These are phyloP conservation scores for Dascyllus trimaculatus DNA, from an alignment of 2,113 vertebrate species.

Conservation along the genomic window DNA sequence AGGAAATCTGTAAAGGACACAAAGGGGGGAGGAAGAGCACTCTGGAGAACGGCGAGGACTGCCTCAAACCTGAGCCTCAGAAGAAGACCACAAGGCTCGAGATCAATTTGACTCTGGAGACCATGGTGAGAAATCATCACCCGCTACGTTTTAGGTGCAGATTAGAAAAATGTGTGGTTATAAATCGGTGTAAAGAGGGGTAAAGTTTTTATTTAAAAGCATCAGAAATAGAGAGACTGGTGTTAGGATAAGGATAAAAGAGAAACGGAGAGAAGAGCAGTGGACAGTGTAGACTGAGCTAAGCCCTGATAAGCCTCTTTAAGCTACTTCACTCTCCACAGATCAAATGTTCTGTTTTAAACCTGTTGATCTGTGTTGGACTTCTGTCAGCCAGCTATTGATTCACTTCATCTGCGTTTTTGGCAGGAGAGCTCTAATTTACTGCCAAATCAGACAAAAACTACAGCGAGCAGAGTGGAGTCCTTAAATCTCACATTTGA, in stretches of 20 bases:
- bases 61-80: slow-evolving; percentile 20
- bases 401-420: slow-evolving; percentile 42
- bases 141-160: not conserved
- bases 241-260: slow-evolving; percentile 1
- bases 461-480: not conserved
- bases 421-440: slow-evolving; percentile 23
- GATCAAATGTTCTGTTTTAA: slow-evolving; percentile 67
- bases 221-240: not conserved
- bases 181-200: not conserved
- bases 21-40: not conserved
- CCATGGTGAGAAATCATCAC: slow-evolving; percentile 49
- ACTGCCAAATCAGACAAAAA: slow-evolving; percentile 14
- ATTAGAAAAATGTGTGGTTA: slow-evolving; percentile 6
- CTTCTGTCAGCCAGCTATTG: slow-evolving; percentile 28
- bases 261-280: slow-evolving; percentile 20
- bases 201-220: not conserved
- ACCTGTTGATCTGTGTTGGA: slow-evolving; percentile 57
- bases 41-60: slow-evolving; percentile 36
- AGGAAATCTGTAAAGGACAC: slow-evolving; percentile 1
- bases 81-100: slow-evolving; percentile 47
- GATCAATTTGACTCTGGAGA: slow-evolving; percentile 63
- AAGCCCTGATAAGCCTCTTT: slow-evolving; percentile 69
- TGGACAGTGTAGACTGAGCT: slow-evolving; percentile 21
- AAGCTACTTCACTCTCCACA: slow-evolving; percentile 63
- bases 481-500: slow-evolving; percentile 17